Conservation (phyloP, 1,140 invertebrate species). For the Ostrea edulis region DNA sequence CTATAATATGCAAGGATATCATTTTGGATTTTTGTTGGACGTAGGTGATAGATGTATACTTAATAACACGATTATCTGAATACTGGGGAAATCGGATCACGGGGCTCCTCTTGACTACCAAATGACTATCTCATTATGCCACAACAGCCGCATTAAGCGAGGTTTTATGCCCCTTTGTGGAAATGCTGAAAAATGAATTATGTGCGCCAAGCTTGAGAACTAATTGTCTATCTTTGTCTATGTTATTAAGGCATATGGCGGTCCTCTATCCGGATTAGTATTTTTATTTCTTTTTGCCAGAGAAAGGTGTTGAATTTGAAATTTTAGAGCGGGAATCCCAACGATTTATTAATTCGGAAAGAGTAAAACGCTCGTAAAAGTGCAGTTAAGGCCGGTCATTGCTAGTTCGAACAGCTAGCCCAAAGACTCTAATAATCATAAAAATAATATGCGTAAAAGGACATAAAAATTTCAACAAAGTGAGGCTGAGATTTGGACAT, state of each 20-base stretch:
- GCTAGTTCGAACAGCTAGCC: conserved; percentile 43
- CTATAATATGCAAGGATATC: too few relatives aligned
- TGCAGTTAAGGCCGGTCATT: conserved; percentile 43
- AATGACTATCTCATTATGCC: background rate
- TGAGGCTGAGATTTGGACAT: conserved; percentile 31
- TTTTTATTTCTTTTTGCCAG: conserved; percentile 39
- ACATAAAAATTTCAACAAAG: conserved; percentile 47
- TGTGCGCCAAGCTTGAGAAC: conserved; percentile 29
- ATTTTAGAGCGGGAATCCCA: conserved; percentile 41
- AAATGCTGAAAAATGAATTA: conserved; percentile 38
- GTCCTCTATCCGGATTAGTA: background rate
- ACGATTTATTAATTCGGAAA: conserved; percentile 54
- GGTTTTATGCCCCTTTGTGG: conserved; percentile 30
- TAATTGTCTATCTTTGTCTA: conserved; percentile 39
- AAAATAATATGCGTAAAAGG: conserved; percentile 51
- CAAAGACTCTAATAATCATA: conserved; percentile 41
- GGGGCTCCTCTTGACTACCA: background rate
- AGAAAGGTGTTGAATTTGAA: conserved; percentile 45
- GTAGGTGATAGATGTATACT: too few relatives aligned
- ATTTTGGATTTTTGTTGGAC: too few relatives aligned
- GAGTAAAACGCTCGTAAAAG: conserved; percentile 51
- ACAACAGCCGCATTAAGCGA: conserved; percentile 32
- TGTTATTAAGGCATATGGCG: conserved; percentile 39
- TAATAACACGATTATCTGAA: too few relatives aligned
- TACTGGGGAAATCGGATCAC: background rate